A percentile compares a stretch with the other conserved stretches of the same genome.
These are phyloP conservation scores for Hirundichthys speculiger DNA, from an alignment of 2,113 vertebrate genomes.

Conservation along the genomic window DNA sequence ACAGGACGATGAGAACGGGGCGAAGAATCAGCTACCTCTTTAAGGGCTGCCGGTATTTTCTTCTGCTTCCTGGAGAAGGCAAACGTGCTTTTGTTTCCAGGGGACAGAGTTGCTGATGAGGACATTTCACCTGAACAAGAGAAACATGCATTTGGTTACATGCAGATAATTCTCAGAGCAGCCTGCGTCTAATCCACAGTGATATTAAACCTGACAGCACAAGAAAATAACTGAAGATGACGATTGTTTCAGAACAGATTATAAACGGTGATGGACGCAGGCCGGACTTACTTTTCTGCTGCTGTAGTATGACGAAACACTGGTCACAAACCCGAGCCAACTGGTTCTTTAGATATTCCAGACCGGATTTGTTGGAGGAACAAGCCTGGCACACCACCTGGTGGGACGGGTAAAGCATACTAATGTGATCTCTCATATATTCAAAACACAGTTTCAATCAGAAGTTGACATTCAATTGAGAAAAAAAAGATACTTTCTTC, in stretches of 20 bases:
- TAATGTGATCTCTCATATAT: background rate
- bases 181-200: background rate
- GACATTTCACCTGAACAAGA: conserved; percentile 79
- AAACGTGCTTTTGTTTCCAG: conserved; percentile 84
- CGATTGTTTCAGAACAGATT: background rate
- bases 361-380: conserved; percentile 90
- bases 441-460: background rate
- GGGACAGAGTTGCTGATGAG: conserved; percentile 73
- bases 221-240: background rate
- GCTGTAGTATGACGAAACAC: conserved; percentile 88
- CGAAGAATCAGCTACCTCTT: conserved; percentile 83
- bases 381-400: conserved; percentile 97
- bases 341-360: conserved; percentile 95
- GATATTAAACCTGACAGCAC: background rate
- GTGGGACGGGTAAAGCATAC: conserved; percentile 3
- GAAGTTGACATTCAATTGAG: no score
- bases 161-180: background rate
- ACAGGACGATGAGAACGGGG: no score
- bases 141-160: background rate
- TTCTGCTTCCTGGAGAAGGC: conserved; percentile 87
- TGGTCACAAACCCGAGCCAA: conserved; percentile 93
- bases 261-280: background rate
- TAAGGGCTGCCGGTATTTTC: conserved; percentile 93
- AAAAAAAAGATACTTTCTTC: no score
- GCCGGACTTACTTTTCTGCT: conserved; percentile 79